phyloP scores from a whole-genome alignment of 2,797 vertebrate genomes.

The Anguilla megastoma region DNA sequence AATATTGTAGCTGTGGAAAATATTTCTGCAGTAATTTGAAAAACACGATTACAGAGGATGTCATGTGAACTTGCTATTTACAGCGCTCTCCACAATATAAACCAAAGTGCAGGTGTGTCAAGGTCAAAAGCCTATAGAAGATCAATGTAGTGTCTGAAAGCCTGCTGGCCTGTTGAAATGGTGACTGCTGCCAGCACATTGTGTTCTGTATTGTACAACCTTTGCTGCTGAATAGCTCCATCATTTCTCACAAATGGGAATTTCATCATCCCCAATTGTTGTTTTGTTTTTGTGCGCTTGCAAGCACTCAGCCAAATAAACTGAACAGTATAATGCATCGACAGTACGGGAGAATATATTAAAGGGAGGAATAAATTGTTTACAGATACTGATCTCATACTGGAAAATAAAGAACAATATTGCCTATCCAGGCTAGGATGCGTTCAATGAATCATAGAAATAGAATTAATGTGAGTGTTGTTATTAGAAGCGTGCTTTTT shows the following conservation, averaged over 20 bases:
- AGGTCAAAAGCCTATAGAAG: slow-evolving; percentile 2
- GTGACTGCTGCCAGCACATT: not conserved
- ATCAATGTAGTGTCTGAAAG: not conserved
- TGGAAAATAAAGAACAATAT: not conserved
- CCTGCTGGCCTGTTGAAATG: not conserved
- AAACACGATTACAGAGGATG: not conserved
- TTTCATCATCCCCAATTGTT: not conserved
- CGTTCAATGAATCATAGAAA: not conserved
- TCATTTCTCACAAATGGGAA: not conserved
- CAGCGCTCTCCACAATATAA: not conserved
- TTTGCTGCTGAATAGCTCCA: not conserved
- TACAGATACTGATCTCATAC: not conserved
- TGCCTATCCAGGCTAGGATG: not conserved
- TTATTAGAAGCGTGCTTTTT: not conserved
- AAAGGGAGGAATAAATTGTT: not conserved
- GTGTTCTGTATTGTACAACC: not conserved
- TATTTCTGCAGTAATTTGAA: not conserved
- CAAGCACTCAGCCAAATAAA: not conserved
- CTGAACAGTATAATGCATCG: not conserved
- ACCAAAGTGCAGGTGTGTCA: not conserved
- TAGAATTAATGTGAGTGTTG: not conserved
- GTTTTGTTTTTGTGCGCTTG: not conserved
- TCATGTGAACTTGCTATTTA: not conserved
- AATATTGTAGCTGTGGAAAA: not conserved
- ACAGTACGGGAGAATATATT: not conserved